Conservation (phyloP, 1,140 invertebrate species). For the Popillia japonica region DNA sequence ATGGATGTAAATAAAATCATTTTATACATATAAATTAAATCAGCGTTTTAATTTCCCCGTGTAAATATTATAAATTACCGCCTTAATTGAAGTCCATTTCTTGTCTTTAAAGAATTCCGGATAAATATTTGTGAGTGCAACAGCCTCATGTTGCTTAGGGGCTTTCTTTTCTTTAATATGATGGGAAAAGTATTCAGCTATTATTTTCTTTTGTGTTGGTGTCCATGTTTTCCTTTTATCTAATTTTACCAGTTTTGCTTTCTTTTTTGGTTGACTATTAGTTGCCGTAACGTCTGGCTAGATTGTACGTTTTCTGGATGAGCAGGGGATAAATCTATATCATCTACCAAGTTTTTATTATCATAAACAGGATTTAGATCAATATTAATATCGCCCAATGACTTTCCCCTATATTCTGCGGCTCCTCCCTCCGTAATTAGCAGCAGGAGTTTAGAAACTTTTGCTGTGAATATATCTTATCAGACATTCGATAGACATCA, state of each 20-base stretch:
- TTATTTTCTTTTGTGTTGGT: conserved; percentile 26
- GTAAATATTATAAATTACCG: conserved; percentile 37
- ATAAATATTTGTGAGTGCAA: neutral
- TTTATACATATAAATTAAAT: neutral
- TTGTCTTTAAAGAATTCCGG: conserved; percentile 13
- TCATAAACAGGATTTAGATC: conserved; percentile 36
- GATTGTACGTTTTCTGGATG: no score
- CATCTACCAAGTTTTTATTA: neutral
- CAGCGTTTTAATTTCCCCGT: conserved; percentile 25
- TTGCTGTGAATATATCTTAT: conserved; percentile 40
- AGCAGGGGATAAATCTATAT: neutral
- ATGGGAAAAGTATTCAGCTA: conserved; percentile 19
- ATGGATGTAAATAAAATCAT: no score
- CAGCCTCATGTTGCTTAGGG: conserved; percentile 27
- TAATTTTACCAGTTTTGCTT: no score
- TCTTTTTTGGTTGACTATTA: no score
- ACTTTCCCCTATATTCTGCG: conserved; percentile 35
- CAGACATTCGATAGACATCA: conserved; percentile 36
- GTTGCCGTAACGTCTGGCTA: no score
- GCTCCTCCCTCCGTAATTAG: conserved; percentile 37
- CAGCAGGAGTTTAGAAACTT: conserved; percentile 40
- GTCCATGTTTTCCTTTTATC: conserved; percentile 19
- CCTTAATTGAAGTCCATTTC: conserved; percentile 39
- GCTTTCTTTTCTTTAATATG: conserved; percentile 36
- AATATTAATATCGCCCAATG: conserved; percentile 37